These are phyloP conservation scores for Eupithecia inturbata DNA, from an alignment of 2,888 invertebrate genomes.

Conservation along the genomic window DNA sequence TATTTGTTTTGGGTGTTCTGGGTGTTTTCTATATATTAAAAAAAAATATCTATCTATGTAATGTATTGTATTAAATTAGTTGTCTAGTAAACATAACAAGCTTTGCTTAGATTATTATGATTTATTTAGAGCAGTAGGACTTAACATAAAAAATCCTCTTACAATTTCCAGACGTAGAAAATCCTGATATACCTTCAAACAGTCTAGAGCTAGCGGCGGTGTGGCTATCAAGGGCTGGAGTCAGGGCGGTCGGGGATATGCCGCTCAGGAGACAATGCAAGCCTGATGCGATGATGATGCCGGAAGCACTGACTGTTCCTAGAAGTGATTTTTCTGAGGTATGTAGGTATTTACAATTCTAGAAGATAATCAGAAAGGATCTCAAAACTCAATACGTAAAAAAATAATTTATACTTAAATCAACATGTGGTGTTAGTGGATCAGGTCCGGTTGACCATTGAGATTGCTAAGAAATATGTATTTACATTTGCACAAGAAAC, in stretches of 20 bases:
- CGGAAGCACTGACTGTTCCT: slow-evolving; percentile 54
- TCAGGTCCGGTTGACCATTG: background rate
- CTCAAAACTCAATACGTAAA: background rate
- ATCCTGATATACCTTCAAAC: slow-evolving; percentile 48
- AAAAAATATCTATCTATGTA: too few species aligned
- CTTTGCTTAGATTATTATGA: too few species aligned
- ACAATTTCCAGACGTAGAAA: slow-evolving; percentile 55
- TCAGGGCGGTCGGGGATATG: slow-evolving; percentile 53
- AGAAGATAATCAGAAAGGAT: background rate
- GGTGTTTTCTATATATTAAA: too few species aligned
- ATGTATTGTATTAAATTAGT: too few species aligned
- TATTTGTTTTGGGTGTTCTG: too few species aligned
- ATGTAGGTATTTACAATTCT: slow-evolving; percentile 53
- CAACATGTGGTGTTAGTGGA: background rate
- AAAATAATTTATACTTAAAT: too few species aligned
- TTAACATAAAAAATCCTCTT: background rate
- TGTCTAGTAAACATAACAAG: too few species aligned
- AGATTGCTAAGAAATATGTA: background rate
- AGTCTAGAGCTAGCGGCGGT: slow-evolving; percentile 57
- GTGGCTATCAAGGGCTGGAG: slow-evolving; percentile 67
- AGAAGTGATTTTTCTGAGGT: slow-evolving; percentile 77
- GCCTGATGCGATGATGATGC: slow-evolving; percentile 55
- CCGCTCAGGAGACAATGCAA: slow-evolving; percentile 43
- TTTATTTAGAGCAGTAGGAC: background rate
- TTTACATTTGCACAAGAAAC: background rate